phyloP scores from a whole-genome alignment of 1,140 invertebrate genomes.

The Scaptomyza hsui region DNA sequence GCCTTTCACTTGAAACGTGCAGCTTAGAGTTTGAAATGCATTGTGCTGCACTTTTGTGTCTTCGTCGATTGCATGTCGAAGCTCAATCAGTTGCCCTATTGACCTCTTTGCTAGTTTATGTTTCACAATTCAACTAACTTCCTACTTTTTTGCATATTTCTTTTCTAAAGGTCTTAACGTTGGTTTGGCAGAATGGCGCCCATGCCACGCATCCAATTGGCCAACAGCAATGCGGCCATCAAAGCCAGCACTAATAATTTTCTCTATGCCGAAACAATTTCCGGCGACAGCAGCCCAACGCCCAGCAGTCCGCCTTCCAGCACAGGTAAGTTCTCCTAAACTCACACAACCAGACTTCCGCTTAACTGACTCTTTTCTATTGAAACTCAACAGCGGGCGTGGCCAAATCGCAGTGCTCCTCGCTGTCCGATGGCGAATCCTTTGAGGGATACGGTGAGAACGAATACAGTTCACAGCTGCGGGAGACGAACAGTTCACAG shows the following conservation, averaged over 20 bases:
- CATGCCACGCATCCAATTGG: constrained; percentile 75
- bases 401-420: constrained; percentile 86
- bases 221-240: constrained; percentile 55
- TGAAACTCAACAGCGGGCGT: constrained; percentile 53
- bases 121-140: constrained; percentile 19
- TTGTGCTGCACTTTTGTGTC: constrained; percentile 32
- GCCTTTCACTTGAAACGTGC: neutral
- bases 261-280: constrained; percentile 74
- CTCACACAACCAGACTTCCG: constrained; percentile 1
- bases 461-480: constrained; percentile 59
- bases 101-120: constrained; percentile 47
- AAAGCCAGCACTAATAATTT: constrained; percentile 73
- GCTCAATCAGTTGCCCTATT: constrained; percentile 56
- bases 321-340: constrained; percentile 60
- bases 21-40: constrained; percentile 4
- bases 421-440: constrained; percentile 87
- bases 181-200: constrained; percentile 70
- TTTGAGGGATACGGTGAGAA: constrained; percentile 88
- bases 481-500: neutral
- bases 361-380: neutral
- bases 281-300: constrained; percentile 78
- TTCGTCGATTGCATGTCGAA: constrained; percentile 46
- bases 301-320: constrained; percentile 81
- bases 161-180: constrained; percentile 30
- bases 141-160: neutral